Evolutionary conservation across 35 echinoderm and acorn worm species (phyloP).

Genomic region (Ophioderma brevispina): DNA sequence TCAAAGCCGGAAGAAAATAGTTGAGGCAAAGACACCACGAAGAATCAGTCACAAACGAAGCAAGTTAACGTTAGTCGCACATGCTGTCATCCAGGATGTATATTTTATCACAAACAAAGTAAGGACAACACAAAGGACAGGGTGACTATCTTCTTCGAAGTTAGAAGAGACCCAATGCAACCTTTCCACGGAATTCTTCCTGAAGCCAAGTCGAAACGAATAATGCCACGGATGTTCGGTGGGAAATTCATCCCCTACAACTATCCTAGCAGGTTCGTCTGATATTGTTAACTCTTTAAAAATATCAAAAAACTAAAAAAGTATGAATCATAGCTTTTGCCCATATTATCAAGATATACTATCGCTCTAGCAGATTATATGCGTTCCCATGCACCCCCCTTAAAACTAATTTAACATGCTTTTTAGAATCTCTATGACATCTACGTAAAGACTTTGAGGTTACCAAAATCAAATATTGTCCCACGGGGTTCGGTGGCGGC

Average conservation of each 20-base stretch:
- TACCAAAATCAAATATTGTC: too few relatives aligned
- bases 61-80: background rate
- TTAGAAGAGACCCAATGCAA: background rate
- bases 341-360: too few relatives aligned
- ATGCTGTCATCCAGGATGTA: background rate
- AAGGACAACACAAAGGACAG: background rate
- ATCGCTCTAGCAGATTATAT: too few relatives aligned
- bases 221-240: background rate
- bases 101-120: background rate
- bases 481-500: too few relatives aligned
- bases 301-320: too few relatives aligned
- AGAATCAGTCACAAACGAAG: background rate
- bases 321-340: too few relatives aligned
- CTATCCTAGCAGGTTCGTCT: background rate
- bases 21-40: background rate
- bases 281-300: too few relatives aligned
- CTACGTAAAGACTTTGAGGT: too few relatives aligned
- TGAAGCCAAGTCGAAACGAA: background rate
- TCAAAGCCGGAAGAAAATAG: background rate
- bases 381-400: too few relatives aligned
- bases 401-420: too few relatives aligned
- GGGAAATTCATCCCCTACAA: background rate
- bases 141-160: background rate
- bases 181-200: background rate
- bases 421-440: too few relatives aligned